These are phyloP conservation scores for Xanthia icteritia DNA, from an alignment of 2,888 invertebrate genomes.

Conservation along the genomic window DNA sequence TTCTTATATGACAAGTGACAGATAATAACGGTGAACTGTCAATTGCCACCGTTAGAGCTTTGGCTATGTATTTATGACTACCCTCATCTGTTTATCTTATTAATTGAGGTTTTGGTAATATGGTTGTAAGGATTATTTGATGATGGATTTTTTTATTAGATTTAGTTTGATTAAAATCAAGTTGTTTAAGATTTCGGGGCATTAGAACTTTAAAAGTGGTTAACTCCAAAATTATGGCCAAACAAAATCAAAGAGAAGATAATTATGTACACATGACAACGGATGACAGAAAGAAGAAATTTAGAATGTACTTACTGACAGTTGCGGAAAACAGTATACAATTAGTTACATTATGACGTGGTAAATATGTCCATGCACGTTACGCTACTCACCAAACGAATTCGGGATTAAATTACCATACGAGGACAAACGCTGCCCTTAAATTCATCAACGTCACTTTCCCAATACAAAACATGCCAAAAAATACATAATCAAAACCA, in stretches of 20 bases:
- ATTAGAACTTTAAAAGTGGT: neutral
- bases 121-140: conserved; percentile 13
- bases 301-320: neutral
- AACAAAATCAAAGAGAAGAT: neutral
- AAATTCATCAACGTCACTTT: conserved; percentile 29
- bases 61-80: conserved; percentile 39
- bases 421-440: conserved; percentile 22
- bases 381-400: conserved; percentile 4
- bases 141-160: neutral
- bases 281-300: neutral
- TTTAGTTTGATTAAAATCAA: neutral
- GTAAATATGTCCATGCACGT: neutral
- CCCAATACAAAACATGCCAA: conserved; percentile 10
- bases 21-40: conserved; percentile 68
- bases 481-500: conserved; percentile 41
- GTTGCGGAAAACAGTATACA: neutral
- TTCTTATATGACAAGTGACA: conserved; percentile 59
- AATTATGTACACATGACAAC: neutral
- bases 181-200: neutral
- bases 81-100: conserved; percentile 43
- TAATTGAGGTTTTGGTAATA: conserved; percentile 31
- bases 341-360: neutral
- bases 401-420: conserved; percentile 19
- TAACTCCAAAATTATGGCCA: neutral
- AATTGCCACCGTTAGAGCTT: conserved; percentile 54